Evolutionary conservation across 2,888 invertebrate genomes (phyloP), one percentile per base, ranked within the genome.

Genomic region (Eupsilia transversa): DNA sequence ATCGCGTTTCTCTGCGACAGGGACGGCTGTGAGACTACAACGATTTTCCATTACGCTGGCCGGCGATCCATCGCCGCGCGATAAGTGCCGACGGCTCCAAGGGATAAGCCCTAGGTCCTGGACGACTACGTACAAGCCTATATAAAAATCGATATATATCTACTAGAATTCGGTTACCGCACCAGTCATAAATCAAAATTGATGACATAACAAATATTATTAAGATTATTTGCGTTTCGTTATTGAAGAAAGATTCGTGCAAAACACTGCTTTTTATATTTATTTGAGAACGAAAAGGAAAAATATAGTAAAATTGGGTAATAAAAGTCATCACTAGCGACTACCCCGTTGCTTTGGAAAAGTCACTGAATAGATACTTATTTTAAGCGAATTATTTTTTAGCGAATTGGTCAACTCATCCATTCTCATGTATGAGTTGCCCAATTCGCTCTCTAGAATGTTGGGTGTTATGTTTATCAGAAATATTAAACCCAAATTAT

Each of bases 41-140:
- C 88, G 89, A 83, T 93, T 92, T 93, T 93, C 92, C 92, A 93
- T 93, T 93, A 92, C 87, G 85, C 75, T 85, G 74, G 77, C 76
- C 75, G 70, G 78, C 84, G 88, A 90, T 84, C 85, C 86, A 90
- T 87, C 86, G 88, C 74, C 73, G 72, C 71, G 72, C 85, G 86
- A 86, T 88, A 90, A 85, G 85, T 87, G 86, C 76, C 74, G 72
- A 83, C 64, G 67, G 77, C 79, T 87, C 65, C 43, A 70, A 74
- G 57, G 78, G 86, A 84, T 86, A 88, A 72, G 70, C 73, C 69
- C 73, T 79, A 76, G 65, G 61, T 69, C 49, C 52, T 70, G 30
- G 67, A 71, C 61, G 20, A 60, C 59, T 64, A 52, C 20, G 20
- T 70, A 74, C 38, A 27, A 17, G 17, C n/a, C 17, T 52, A 23